phyloP scores from a whole-genome alignment of 2,797 vertebrate species.

The Sebastes vulpes region DNA sequence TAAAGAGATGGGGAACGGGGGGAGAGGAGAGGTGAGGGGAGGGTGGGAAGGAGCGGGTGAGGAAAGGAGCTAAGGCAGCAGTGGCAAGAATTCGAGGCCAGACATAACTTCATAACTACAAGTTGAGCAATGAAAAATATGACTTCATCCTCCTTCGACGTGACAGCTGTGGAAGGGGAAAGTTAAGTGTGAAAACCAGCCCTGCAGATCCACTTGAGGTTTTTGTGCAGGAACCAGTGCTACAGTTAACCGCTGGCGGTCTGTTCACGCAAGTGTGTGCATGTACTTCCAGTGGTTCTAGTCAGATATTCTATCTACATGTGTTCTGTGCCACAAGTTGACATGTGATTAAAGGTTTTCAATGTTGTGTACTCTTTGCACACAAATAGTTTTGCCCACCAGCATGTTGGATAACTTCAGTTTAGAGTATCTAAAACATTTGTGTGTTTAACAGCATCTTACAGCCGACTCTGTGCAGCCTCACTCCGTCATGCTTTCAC shows the following conservation, averaged over 20 bases:
- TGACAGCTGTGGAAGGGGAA: slow-evolving; percentile 70
- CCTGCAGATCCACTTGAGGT: slow-evolving; percentile 44
- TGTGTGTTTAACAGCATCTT: not conserved
- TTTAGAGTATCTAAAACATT: not conserved
- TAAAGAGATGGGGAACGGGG: slow-evolving; percentile 46
- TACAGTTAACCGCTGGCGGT: slow-evolving; percentile 1
- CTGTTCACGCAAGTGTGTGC: not conserved
- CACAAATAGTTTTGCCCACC: not conserved
- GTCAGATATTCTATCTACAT: not conserved
- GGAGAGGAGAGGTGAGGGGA: not conserved
- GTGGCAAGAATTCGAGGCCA: slow-evolving; percentile 74
- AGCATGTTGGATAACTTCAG: not conserved
- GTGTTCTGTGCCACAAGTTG: not conserved
- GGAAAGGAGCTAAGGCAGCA: slow-evolving; percentile 60
- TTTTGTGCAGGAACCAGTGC: slow-evolving; percentile 24
- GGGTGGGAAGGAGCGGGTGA: slow-evolving; percentile 7
- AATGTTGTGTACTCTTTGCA: not conserved
- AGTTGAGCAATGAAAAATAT: slow-evolving; percentile 79
- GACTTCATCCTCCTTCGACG: slow-evolving; percentile 75
- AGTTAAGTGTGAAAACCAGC: slow-evolving; percentile 59
- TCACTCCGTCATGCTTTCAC: slow-evolving; percentile 8
- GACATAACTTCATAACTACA: slow-evolving; percentile 83
- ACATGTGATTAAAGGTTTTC: not conserved
- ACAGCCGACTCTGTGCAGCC: not conserved
- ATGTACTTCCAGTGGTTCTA: not conserved